These are phyloP conservation scores for Drosophila lutescens DNA, from an alignment of 2,888 invertebrate species.

Conservation along the genomic window DNA sequence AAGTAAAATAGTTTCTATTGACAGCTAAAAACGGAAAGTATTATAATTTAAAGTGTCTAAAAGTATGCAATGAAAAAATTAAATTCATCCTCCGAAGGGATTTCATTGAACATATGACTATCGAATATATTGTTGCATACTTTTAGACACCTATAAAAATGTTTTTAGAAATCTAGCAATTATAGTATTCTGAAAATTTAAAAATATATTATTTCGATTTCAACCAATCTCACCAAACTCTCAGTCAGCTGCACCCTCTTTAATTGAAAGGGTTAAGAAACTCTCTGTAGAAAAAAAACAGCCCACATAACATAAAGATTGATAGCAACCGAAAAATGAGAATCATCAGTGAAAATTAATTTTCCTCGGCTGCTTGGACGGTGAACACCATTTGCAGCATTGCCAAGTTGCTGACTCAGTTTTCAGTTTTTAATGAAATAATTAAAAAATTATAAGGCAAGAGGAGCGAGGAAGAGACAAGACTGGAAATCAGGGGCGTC, in stretches of 20 bases:
- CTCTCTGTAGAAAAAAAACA: not conserved
- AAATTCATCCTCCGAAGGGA: no score
- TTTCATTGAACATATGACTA: no score
- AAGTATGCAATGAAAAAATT: no score
- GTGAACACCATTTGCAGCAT: conserved; percentile 60
- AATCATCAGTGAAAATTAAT: conserved; percentile 16
- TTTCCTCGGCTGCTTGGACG: conserved; percentile 27
- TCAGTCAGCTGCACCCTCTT: not conserved
- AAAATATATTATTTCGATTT: not conserved
- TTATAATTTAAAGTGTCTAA: no score
- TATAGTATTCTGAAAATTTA: not conserved
- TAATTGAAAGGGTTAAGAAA: conserved; percentile 17
- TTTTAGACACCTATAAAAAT: no score
- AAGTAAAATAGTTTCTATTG: no score
- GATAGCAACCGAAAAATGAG: conserved; percentile 21
- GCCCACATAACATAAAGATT: conserved; percentile 6
- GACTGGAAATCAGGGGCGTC: conserved; percentile 7
- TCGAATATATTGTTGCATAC: no score
- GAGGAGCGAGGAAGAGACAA: conserved; percentile 6
- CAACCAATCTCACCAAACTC: not conserved
- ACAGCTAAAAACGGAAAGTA: not conserved
- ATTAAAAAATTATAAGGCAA: conserved; percentile 48
- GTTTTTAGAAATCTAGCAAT: no score
- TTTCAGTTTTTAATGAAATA: conserved; percentile 50
- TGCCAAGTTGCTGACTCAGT: conserved; percentile 65